Conservation (phyloP, 2,888 invertebrate species). For the Drosophila sordidapex region DNA sequence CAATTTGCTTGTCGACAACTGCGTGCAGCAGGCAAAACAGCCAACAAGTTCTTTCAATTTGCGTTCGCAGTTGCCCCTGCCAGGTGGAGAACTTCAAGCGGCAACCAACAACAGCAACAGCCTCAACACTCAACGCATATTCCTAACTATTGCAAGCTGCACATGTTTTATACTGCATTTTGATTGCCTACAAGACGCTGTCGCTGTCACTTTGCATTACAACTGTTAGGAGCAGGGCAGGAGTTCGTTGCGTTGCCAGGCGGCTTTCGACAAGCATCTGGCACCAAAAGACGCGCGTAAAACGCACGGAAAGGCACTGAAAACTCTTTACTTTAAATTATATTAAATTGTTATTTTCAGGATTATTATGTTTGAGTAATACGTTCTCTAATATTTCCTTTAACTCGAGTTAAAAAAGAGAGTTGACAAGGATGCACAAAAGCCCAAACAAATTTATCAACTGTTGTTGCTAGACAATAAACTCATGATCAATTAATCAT, state of each 20-base stretch:
- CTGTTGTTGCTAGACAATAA: constrained; percentile 6
- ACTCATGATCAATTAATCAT: constrained; percentile 28
- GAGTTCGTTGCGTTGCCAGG: constrained; percentile 5
- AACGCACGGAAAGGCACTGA: constrained; percentile 16
- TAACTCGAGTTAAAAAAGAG: not conserved
- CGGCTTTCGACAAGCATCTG: constrained; percentile 22
- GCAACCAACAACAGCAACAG: constrained; percentile 31
- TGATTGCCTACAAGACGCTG: constrained; percentile 76
- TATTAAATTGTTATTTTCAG: constrained; percentile 5
- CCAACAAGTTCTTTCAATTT: constrained; percentile 81
- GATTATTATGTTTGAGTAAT: constrained; percentile 3
- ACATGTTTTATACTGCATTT: constrained; percentile 76
- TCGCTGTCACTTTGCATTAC: constrained; percentile 79
- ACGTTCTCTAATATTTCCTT: not conserved
- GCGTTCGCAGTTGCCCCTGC: constrained; percentile 50
- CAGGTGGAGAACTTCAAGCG: constrained; percentile 45
- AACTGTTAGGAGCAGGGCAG: constrained; percentile 46
- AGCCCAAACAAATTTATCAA: not conserved
- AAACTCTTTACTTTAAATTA: not conserved
- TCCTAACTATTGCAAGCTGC: constrained; percentile 60
- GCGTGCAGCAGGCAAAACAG: constrained; percentile 59
- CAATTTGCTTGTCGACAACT: constrained; percentile 72
- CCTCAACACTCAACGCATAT: constrained; percentile 47
- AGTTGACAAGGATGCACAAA: not conserved
- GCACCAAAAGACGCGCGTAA: constrained; percentile 21